phyloP scores from a whole-genome alignment of 2,888 invertebrate species.

The Diarsia brunnea region DNA sequence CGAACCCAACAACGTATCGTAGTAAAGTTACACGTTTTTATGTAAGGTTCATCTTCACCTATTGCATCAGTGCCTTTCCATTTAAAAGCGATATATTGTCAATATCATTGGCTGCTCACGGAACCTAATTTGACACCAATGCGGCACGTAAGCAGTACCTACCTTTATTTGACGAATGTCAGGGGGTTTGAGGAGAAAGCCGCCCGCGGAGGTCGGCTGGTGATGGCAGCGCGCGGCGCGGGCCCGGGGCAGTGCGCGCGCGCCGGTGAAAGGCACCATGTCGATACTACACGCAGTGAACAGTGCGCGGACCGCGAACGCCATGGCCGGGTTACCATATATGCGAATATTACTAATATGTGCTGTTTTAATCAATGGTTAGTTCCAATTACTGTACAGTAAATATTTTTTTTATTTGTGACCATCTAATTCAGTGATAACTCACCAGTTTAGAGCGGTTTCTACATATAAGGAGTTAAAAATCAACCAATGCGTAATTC shows the following conservation, averaged over 20 bases:
- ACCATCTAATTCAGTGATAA: slow-evolving; percentile 31
- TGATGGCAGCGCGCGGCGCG: slow-evolving; percentile 69
- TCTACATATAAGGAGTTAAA: slow-evolving; percentile 62
- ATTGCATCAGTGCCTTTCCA: slow-evolving; percentile 55
- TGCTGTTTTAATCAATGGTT: slow-evolving; percentile 86
- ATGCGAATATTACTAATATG: slow-evolving; percentile 85
- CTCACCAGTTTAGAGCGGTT: slow-evolving; percentile 38
- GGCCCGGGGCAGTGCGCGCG: slow-evolving; percentile 82
- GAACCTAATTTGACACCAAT: slow-evolving; percentile 64
- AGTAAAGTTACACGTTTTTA: slow-evolving; percentile 36
- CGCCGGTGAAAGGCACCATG: slow-evolving; percentile 89
- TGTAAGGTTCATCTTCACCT: slow-evolving; percentile 48
- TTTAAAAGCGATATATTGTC: slow-evolving; percentile 52
- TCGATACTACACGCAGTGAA: slow-evolving; percentile 77
- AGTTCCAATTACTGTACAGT: slow-evolving; percentile 70
- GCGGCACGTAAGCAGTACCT: slow-evolving; percentile 57
- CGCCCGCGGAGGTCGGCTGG: slow-evolving; percentile 82
- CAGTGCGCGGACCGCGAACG: slow-evolving; percentile 73
- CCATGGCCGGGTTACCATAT: slow-evolving; percentile 78
- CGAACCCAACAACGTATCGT: not conserved
- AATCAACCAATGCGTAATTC: slow-evolving; percentile 70
- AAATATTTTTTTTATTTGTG: slow-evolving; percentile 52
- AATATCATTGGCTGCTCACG: slow-evolving; percentile 61
- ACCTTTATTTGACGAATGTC: slow-evolving; percentile 76
- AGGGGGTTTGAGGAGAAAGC: slow-evolving; percentile 87